Evolutionary conservation across 2,888 invertebrate genomes (phyloP).

Genomic region (Machimus atricapillus): DNA sequence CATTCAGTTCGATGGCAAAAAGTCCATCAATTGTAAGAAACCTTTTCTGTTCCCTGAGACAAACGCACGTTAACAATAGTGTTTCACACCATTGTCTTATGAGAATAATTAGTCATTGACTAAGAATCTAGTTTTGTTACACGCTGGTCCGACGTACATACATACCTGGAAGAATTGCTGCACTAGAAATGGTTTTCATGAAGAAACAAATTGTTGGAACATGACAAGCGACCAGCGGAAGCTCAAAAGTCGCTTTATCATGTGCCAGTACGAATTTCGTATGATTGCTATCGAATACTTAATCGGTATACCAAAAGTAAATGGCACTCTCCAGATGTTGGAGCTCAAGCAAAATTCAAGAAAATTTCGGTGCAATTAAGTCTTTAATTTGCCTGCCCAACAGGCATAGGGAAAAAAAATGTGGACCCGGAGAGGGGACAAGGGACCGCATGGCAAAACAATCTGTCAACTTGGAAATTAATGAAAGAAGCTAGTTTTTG

Average conservation of each 20-base stretch:
- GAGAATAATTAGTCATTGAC: conserved; percentile 45
- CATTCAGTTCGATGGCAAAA: neutral
- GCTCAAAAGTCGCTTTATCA: neutral
- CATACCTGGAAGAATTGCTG: neutral
- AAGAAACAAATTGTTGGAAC: neutral
- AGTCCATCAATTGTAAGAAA: neutral
- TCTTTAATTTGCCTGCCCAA: neutral
- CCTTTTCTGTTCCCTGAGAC: neutral
- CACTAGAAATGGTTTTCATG: neutral
- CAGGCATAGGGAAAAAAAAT: neutral
- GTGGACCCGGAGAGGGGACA: neutral
- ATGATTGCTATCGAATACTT: neutral
- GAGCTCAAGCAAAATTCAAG: neutral
- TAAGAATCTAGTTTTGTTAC: neutral
- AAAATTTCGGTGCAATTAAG: conserved; percentile 7
- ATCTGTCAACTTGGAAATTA: conserved; percentile 29
- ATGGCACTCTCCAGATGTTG: neutral
- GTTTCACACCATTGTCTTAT: conserved; percentile 43
- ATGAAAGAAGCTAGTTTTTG: conserved; percentile 29
- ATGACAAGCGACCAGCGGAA: conserved; percentile 3
- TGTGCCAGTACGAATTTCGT: neutral
- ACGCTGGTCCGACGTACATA: neutral
- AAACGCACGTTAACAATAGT: neutral
- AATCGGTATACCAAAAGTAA: neutral
- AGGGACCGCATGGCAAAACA: conserved; percentile 2